Percentiles rank a stretch among this genome's conserved stretches.
These are phyloP conservation scores for Fratercula arctica DNA, from an alignment of 2,797 vertebrate species.

Conservation along the genomic window DNA sequence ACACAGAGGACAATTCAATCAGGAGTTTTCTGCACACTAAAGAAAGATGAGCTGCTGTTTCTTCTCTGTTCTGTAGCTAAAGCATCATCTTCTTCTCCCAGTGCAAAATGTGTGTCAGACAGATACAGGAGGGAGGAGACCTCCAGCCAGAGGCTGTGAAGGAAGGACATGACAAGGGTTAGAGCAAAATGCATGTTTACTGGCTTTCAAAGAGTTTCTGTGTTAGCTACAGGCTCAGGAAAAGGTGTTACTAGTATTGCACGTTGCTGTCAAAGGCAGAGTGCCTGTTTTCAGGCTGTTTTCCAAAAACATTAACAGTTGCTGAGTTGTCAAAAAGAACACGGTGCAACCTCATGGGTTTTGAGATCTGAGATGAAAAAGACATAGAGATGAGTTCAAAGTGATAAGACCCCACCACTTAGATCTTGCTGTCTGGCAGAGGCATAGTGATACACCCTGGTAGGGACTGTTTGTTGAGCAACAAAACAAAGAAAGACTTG, in stretches of 20 bases:
- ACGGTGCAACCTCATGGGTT: background rate
- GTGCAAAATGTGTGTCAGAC: background rate
- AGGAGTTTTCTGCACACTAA: background rate
- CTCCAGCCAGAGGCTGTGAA: background rate
- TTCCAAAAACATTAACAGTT: background rate
- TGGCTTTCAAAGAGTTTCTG: background rate
- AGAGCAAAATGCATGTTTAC: background rate
- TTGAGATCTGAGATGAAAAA: constrained; percentile 36
- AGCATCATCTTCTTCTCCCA: background rate
- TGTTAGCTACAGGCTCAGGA: background rate
- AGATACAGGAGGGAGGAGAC: background rate
- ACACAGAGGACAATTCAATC: background rate
- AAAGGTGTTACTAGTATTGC: background rate
- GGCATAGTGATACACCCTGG: background rate
- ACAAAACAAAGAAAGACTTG: background rate
- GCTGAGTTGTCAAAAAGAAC: constrained; percentile 27
- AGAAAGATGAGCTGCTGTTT: background rate
- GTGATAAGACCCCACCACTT: background rate
- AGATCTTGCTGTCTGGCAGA: background rate
- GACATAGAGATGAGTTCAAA: background rate
- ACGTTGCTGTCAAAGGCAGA: background rate
- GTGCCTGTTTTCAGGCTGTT: background rate
- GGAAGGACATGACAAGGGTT: background rate
- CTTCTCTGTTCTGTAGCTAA: background rate
- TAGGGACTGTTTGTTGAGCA: background rate